Evolutionary conservation across 2,113 vertebrate genomes (phyloP).

Genomic region (Aegithalos caudatus): DNA sequence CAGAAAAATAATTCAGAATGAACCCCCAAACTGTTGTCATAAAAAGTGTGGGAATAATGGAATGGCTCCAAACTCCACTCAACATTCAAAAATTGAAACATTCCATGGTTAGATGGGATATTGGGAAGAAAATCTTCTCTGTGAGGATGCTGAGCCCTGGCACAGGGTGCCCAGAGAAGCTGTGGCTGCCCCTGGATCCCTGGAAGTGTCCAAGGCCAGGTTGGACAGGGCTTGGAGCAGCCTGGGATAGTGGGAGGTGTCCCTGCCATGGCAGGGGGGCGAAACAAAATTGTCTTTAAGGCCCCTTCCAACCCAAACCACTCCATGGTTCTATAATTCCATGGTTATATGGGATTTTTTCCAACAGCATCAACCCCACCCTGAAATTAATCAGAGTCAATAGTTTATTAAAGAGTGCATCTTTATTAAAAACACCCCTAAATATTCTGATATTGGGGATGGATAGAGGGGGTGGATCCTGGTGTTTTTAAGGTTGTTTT

Average conservation of each 20-base stretch:
- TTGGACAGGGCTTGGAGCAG: fast-evolving
- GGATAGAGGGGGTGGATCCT: background rate
- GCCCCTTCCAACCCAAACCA: background rate
- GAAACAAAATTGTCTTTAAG: background rate
- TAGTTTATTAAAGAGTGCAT: background rate
- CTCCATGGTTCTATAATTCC: background rate
- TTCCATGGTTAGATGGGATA: background rate
- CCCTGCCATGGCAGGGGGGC: too few species aligned
- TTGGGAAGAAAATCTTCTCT: background rate
- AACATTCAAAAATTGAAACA: background rate
- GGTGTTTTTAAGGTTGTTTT: background rate
- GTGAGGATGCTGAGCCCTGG: fast-evolving
- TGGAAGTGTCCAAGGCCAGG: background rate
- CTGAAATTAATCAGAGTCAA: background rate
- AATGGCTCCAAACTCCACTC: background rate
- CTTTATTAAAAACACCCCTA: background rate
- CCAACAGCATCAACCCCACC: background rate
- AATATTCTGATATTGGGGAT: background rate
- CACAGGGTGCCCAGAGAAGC: background rate
- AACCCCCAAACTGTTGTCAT: background rate
- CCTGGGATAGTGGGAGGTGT: fast-evolving
- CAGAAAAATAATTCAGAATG: background rate
- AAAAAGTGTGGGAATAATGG: background rate
- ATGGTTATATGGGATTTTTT: background rate
- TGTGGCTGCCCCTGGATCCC: background rate